Conservation (phyloP, 2,888 invertebrate species). For the Cantharis rustica region DNA sequence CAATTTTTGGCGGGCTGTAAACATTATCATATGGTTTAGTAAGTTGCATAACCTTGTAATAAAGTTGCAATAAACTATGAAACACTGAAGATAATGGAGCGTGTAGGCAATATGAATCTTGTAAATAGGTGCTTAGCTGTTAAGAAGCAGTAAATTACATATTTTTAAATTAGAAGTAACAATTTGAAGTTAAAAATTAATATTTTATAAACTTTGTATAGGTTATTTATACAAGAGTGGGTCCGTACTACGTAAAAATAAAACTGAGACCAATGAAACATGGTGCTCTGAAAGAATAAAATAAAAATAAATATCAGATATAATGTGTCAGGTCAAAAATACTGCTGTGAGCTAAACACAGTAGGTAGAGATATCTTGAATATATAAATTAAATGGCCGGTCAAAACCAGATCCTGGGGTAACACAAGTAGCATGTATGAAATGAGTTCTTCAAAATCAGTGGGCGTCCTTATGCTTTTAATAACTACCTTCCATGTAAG, state of each 20-base stretch:
- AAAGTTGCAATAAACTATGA: no score
- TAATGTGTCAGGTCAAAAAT: constrained; percentile 38
- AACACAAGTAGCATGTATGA: constrained; percentile 54
- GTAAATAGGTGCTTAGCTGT: no score
- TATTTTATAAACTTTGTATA: not conserved
- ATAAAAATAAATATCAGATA: constrained; percentile 30
- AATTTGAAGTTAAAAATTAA: not conserved
- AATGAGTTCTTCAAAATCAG: constrained; percentile 55
- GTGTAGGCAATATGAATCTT: no score
- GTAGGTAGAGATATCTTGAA: constrained; percentile 39
- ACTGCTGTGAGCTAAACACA: constrained; percentile 36
- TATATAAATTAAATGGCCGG: constrained; percentile 46
- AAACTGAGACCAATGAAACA: constrained; percentile 9
- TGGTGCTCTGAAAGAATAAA: constrained; percentile 22
- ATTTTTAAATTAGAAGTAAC: not conserved
- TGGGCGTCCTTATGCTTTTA: constrained; percentile 54
- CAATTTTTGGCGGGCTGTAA: no score
- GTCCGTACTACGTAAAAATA: constrained; percentile 2
- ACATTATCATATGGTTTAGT: no score
- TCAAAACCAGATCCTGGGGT: constrained; percentile 53
- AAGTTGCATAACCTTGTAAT: no score
- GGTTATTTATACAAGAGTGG: constrained; percentile 1
- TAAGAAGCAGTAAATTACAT: not conserved
- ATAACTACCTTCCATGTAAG: constrained; percentile 51
- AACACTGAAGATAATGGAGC: no score